These are phyloP conservation scores for Atopsyche davidsoni DNA, from an alignment of 1,140 invertebrate species.

Conservation along the genomic window DNA sequence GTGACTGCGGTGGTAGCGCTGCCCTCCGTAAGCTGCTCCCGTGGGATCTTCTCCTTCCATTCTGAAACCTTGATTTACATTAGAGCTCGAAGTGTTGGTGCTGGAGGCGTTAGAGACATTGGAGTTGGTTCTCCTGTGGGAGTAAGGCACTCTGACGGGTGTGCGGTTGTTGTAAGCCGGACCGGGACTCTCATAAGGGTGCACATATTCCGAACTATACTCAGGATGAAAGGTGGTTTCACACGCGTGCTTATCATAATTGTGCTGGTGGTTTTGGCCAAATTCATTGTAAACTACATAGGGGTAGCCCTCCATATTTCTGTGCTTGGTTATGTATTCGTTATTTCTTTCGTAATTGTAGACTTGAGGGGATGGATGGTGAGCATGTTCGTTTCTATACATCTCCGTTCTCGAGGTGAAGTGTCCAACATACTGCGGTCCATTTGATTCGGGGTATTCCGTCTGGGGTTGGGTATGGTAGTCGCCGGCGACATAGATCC, in stretches of 20 bases:
- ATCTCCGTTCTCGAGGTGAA: slow-evolving; percentile 19
- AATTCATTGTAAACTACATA: slow-evolving; percentile 27
- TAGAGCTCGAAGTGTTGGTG: slow-evolving; percentile 47
- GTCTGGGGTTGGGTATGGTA: slow-evolving; percentile 33
- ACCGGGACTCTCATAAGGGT: slow-evolving; percentile 58
- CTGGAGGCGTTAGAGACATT: slow-evolving; percentile 64
- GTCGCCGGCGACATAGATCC: slow-evolving; percentile 51
- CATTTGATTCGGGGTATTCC: slow-evolving; percentile 23
- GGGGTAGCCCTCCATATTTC: slow-evolving; percentile 22
- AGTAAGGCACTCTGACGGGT: slow-evolving; percentile 42
- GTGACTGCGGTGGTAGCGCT: slow-evolving; percentile 26
- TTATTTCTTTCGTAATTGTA: slow-evolving; percentile 26
- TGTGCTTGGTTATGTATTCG: slow-evolving; percentile 23
- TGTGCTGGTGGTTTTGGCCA: slow-evolving; percentile 23
- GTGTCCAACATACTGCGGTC: slow-evolving; percentile 23
- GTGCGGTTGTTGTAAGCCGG: slow-evolving; percentile 49
- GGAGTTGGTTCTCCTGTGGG: slow-evolving; percentile 62
- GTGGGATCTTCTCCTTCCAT: slow-evolving; percentile 58
- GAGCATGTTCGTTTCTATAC: slow-evolving; percentile 27
- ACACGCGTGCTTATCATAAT: slow-evolving; percentile 31
- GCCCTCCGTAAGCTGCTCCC: slow-evolving; percentile 36
- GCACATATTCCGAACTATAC: slow-evolving; percentile 40
- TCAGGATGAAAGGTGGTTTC: slow-evolving; percentile 32
- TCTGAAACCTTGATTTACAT: slow-evolving; percentile 53
- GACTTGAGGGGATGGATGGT: background rate